phyloP scores from a whole-genome alignment of 2,888 invertebrate species.

The Eupithecia abbreviata region DNA sequence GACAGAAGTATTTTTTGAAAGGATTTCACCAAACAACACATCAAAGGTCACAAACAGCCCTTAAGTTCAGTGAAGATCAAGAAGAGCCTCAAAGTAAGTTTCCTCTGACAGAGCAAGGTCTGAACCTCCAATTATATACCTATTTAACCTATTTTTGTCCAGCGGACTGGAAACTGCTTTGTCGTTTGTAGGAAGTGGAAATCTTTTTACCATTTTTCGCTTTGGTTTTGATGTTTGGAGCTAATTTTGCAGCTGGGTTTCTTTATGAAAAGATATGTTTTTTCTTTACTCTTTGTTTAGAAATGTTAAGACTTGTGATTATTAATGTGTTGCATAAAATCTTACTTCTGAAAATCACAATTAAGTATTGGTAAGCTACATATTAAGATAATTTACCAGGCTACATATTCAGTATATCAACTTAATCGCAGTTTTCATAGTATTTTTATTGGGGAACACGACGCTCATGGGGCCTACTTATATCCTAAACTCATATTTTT shows the following conservation, averaged over 20 bases:
- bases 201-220: conserved; percentile 34
- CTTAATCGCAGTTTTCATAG: background rate
- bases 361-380: background rate
- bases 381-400: background rate
- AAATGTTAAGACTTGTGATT: background rate
- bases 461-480: background rate
- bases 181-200: conserved; percentile 42
- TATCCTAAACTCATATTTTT: background rate
- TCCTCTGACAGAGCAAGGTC: conserved; percentile 39
- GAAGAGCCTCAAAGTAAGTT: conserved; percentile 36
- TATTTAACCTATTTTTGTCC: conserved; percentile 53
- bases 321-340: background rate
- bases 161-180: conserved; percentile 39
- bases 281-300: background rate
- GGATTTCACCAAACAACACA: conserved; percentile 1
- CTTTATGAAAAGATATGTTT: background rate
- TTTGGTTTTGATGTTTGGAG: conserved; percentile 15
- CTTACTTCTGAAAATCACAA: background rate
- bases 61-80: conserved; percentile 14
- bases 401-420: background rate
- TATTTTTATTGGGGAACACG: background rate
- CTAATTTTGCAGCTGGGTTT: conserved; percentile 13
- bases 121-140: conserved; percentile 52
- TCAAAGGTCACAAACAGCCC: conserved; percentile 12
- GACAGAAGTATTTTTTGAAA: background rate